Percentiles rank a stretch among this genome's conserved stretches.
These are phyloP conservation scores for Hippocampus zosterae DNA, from an alignment of 2,113 vertebrate genomes.

Conservation along the genomic window DNA sequence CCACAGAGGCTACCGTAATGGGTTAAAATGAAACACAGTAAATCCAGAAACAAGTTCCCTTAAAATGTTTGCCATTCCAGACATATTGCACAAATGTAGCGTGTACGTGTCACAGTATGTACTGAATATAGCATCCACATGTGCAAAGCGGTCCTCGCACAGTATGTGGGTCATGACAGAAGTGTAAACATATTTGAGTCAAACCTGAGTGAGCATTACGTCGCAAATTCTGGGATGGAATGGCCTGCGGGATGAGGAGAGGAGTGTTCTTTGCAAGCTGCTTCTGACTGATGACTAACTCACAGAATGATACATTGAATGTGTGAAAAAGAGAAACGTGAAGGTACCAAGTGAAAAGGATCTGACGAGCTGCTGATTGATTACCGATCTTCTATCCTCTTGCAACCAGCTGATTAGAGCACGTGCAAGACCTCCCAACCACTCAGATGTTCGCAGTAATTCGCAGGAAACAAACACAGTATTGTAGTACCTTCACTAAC, in stretches of 20 bases:
- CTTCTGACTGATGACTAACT: constrained; percentile 31
- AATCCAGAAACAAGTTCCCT: constrained; percentile 4
- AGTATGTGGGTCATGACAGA: background rate
- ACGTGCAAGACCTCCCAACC: constrained; percentile 11
- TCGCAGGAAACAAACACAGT: background rate
- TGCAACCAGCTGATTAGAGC: constrained; percentile 20
- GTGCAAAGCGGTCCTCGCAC: background rate
- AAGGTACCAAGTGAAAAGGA: background rate
- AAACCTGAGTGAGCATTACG: constrained; percentile 14
- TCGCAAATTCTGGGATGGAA: constrained; percentile 13
- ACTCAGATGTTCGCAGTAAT: background rate
- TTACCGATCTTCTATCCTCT: constrained; percentile 3
- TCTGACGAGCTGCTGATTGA: constrained; percentile 14
- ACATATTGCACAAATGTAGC: background rate
- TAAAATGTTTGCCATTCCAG: background rate
- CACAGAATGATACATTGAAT: constrained; percentile 10
- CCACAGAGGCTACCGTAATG: constrained; percentile 9
- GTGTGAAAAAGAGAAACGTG: background rate
- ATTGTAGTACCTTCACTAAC: background rate
- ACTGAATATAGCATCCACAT: background rate
- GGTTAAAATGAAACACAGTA: constrained; percentile 21
- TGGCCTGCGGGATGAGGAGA: constrained; percentile 18
- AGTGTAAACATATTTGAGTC: background rate
- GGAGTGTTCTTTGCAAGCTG: constrained; percentile 14
- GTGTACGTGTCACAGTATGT: background rate